These are phyloP conservation scores for Sebastes iracundus DNA, from an alignment of 2,797 vertebrate species.

Conservation along the genomic window DNA sequence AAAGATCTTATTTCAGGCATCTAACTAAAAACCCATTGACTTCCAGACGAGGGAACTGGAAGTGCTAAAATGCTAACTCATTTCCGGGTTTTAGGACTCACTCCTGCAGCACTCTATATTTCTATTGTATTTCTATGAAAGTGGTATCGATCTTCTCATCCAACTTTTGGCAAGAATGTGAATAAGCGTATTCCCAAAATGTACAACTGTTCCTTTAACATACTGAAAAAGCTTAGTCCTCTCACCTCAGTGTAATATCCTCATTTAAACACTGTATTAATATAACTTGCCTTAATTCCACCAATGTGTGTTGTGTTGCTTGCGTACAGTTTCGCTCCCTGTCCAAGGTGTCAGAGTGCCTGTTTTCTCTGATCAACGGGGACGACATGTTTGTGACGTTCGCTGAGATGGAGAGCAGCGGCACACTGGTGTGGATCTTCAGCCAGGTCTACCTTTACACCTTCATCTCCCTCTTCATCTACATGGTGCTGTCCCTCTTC, in stretches of 20 bases:
- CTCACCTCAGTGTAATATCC: neutral
- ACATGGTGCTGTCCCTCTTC: conserved; percentile 97
- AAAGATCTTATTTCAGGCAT: accelerated
- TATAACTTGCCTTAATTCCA: neutral
- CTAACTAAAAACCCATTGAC: too few species aligned
- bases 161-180: neutral
- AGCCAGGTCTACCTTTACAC: conserved; percentile 95
- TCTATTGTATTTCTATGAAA: too few species aligned
- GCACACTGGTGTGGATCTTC: conserved; percentile 91
- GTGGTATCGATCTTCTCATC: neutral
- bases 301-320: neutral
- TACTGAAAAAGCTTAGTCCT: neutral
- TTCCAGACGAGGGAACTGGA: too few species aligned
- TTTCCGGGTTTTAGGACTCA: too few species aligned
- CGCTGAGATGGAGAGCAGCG: conserved; percentile 86
- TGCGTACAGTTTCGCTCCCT: conserved; percentile 89
- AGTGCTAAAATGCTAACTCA: too few species aligned
- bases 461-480: conserved; percentile 97
- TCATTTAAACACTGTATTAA: neutral
- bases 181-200: neutral
- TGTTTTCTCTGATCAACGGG: conserved; percentile 94
- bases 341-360: conserved; percentile 92
- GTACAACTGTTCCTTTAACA: neutral
- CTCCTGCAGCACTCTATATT: too few species aligned
- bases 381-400: conserved; percentile 96